phyloP scores from a whole-genome alignment of 2,888 invertebrate species.

The Pardosa pseudoannulata region DNA sequence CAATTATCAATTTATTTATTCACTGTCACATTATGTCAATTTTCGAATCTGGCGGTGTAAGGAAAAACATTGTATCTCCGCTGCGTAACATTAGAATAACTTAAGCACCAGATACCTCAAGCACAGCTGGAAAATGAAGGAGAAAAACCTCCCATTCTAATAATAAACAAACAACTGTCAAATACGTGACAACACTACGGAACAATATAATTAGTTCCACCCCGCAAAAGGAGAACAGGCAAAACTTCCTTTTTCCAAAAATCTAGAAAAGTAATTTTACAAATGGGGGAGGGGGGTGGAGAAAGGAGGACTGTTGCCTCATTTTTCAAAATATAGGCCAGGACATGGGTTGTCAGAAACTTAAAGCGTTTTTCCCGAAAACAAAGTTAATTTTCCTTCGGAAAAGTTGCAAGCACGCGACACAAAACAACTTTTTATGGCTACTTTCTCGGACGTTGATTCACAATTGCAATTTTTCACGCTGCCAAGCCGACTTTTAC shows the following conservation, averaged over 20 bases:
- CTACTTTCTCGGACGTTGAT: neutral
- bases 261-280: conserved; percentile 12
- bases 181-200: neutral
- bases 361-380: conserved; percentile 4
- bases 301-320: too few relatives aligned
- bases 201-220: conserved; percentile 8
- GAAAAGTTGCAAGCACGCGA: conserved; percentile 11
- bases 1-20: too few relatives aligned
- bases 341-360: neutral
- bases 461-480: conserved; percentile 6
- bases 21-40: too few relatives aligned
- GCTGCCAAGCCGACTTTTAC: neutral
- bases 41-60: too few relatives aligned
- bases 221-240: neutral
- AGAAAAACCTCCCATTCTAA: neutral
- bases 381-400: conserved; percentile 15
- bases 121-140: too few relatives aligned
- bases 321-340: conserved; percentile 15
- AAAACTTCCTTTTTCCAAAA: neutral
- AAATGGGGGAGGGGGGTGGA: too few relatives aligned
- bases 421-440: neutral
- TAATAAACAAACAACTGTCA: neutral
- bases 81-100: too few relatives aligned
- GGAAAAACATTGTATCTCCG: too few relatives aligned
- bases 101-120: neutral